Evolutionary conservation across 2,797 vertebrate genomes (phyloP).

Genomic region (Lepidocolaptes lacrymiger): DNA sequence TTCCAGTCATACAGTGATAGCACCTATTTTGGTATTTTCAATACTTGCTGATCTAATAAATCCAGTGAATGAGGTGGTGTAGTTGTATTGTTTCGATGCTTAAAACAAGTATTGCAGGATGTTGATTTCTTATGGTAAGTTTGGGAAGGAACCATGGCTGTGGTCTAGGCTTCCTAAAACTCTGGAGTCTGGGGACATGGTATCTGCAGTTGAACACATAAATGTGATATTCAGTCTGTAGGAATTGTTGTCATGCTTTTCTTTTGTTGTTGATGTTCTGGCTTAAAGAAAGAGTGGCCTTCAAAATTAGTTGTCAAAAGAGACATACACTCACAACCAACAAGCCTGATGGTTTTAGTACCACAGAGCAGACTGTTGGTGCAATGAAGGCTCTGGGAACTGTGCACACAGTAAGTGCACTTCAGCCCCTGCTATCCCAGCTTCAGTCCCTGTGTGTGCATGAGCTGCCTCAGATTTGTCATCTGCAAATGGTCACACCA

Average conservation of each 20-base stretch:
- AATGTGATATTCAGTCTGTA: neutral
- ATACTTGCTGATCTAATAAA: neutral
- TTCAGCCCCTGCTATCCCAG: neutral
- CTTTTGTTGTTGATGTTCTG: neutral
- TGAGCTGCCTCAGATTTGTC: neutral
- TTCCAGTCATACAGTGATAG: neutral
- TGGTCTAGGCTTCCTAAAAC: neutral
- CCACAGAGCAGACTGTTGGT: neutral
- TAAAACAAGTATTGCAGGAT: neutral
- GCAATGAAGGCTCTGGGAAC: neutral
- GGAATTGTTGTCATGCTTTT: neutral
- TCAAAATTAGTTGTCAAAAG: neutral
- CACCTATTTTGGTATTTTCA: neutral
- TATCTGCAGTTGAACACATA: neutral
- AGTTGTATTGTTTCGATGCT: neutral
- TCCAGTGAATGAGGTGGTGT: neutral
- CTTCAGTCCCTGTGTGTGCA: neutral
- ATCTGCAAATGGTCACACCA: neutral
- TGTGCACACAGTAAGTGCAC: fast-evolving
- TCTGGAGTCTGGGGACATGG: neutral
- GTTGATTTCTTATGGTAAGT: neutral
- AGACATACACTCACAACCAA: neutral
- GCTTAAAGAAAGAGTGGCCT: neutral
- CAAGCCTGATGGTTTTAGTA: neutral
- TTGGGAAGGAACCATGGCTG: neutral